Base-by-base conservation (phyloP, 2,113 vertebrate species). In the Lipophrys pholis region DNA sequence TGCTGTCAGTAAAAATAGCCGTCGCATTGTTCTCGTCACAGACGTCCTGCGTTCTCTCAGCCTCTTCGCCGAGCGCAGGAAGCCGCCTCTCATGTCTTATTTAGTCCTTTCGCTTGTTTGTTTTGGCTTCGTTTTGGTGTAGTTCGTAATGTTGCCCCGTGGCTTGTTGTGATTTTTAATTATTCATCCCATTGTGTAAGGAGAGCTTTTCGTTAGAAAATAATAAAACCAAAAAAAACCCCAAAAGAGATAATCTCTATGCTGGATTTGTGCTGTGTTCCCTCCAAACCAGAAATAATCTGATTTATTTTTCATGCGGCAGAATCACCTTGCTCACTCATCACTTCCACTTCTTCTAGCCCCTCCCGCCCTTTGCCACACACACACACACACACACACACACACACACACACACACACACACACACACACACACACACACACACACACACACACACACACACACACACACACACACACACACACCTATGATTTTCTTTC, bases 1-100 rank as follows among this genome's bases (percentile, higher is more conserved):
- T 76, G 63, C 80, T 69, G 84, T 78, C 83, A 68, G 83, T 90
- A 91, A 91, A 94, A 93, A 93, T 92, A 93, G 91, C 79, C 75
- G 82, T 30, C 21, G 21, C 89, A 81, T 89, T 88, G 90, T 92
- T 77, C 50, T 69, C 68, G 69, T 87, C 78, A 63, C 78, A 63
- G 73, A 71, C 86, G 65, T 72, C 80, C 78, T 46, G 65, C 64
- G 73, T 73, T 64, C 50, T 46, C 61, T 78, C 7, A 68, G 69
- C 73, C 75, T 85, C 56, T 65, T 71, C 36, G 72, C 62, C 45
- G 48, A 79, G 74, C 57, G 61, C 78, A 87, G 80, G 87, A 91
- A 89, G 83, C 77, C 35, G 71, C 76, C 59, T 79, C 85, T 81
- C 61, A 62, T 72, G 69, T 83, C 84, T 88, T 76, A 76, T 82